Conservation (phyloP, 2,113 vertebrate genomes). For the Rhizomys pruinosus region DNA sequence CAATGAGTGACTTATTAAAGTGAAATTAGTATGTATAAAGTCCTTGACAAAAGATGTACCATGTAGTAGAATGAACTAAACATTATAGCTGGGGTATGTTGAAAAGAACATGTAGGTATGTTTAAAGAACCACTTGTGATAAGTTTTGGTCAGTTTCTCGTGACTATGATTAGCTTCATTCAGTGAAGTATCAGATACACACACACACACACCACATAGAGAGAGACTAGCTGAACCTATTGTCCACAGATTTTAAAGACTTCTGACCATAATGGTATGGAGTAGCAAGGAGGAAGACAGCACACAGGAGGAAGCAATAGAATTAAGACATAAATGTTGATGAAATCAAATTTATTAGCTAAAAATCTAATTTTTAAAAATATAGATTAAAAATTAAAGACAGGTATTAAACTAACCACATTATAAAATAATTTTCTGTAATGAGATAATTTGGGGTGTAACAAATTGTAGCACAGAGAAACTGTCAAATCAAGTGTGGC, state of each 20-base stretch:
- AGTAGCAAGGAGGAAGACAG: fast-evolving
- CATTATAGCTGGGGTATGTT: background rate
- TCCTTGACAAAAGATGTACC: background rate
- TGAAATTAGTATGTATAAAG: background rate
- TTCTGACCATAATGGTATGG: background rate
- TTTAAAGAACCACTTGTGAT: background rate
- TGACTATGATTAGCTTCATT: background rate
- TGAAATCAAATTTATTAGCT: no score
- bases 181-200: background rate
- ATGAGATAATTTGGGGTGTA: background rate
- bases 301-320: background rate
- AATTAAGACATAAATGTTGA: background rate
- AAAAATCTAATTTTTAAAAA: no score
- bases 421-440: background rate
- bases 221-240: background rate
- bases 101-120: background rate
- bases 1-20: background rate
- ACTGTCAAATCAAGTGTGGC: background rate
- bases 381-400: background rate
- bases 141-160: background rate
- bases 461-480: background rate
- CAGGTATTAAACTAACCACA: background rate
- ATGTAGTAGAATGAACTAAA: background rate
- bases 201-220: no score
- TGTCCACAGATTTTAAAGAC: background rate